Base-by-base conservation (phyloP, 2,888 invertebrate species). In the Cephus sareptanus region DNA sequence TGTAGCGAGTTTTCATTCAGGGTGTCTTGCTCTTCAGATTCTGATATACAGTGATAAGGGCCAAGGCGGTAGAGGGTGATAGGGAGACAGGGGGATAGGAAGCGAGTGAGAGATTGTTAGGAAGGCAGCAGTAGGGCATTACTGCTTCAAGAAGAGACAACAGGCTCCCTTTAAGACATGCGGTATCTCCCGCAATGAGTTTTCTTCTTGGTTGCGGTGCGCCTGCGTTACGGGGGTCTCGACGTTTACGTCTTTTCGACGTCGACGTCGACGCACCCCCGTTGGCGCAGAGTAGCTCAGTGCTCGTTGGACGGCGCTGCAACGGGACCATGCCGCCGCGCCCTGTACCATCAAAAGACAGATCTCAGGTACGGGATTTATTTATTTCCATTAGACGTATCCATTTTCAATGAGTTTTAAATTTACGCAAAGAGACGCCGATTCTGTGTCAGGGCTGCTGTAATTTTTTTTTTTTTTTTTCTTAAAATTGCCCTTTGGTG, bases 271-370 rank as follows among this genome's bases (percentile, higher is more conserved):
- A 90, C 90, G 90, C 90, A 88, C 88, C 87, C 87, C 88, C 83
- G 85, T 85, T 86, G 86, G 90, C 89, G 89, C 90, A 90, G 88
- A 87, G 83, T 83, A 85, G 85, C 85, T 89, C 90, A 91, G 91
- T 91, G 88, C 90, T 89, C 89, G 90, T 90, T 86, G 88, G 89
- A 89, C 90, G 89, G 89, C 89, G 90, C 88, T 87, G 88, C 87
- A 90, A 90, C 90, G 89, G 90, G 88, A 91, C 85, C 87, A 91
- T 90, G 91, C 87, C 90, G 90, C 90, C 90, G 90, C 90, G 89
- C 89, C 90, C 90, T 87, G 87, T 87, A 85, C 82, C 88, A 84
- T 83, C 86, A 83, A 86, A 86, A 87, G 87, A 86, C 87, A 87
- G 87, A 88, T 87, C 86, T 85, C 90, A 91, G 91, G 90, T 91